Conservation (phyloP, 1,140 invertebrate genomes). For the Lordiphosa mommai region DNA sequence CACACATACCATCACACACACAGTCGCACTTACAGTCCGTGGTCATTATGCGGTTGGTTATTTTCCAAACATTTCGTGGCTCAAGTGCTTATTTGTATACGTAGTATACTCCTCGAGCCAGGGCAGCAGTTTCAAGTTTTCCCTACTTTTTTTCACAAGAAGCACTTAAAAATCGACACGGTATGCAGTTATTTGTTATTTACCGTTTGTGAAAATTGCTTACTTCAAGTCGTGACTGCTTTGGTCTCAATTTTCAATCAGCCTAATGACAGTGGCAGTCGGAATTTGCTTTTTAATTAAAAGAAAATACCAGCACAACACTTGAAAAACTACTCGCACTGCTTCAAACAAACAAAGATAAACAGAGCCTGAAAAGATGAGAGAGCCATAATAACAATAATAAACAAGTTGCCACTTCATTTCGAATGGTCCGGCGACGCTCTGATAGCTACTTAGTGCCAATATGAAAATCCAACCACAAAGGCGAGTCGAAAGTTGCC, state of each 20-base stretch:
- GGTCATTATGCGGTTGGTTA: constrained; percentile 73
- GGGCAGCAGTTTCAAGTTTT: constrained; percentile 34
- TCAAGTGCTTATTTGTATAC: constrained; percentile 64
- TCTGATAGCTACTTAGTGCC: constrained; percentile 69
- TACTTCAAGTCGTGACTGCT: constrained; percentile 36
- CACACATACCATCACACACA: constrained; percentile 2
- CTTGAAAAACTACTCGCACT: constrained; percentile 55
- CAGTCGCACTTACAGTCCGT: constrained; percentile 10
- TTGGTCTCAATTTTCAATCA: constrained; percentile 62
- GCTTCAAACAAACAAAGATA: constrained; percentile 8
- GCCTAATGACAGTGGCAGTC: constrained; percentile 64
- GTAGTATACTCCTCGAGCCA: not conserved
- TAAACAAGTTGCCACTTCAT: constrained; percentile 76
- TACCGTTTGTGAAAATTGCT: constrained; percentile 63
- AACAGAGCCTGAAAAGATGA: not conserved
- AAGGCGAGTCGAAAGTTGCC: constrained; percentile 35
- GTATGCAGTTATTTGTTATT: constrained; percentile 71
- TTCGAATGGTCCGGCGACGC: constrained; percentile 57
- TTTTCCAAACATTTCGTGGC: constrained; percentile 65
- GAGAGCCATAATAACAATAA: constrained; percentile 66
- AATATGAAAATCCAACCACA: constrained; percentile 70
- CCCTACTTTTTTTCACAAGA: constrained; percentile 37
- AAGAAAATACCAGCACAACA: constrained; percentile 59
- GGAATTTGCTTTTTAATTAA: constrained; percentile 75
- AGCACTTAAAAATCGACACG: constrained; percentile 74